Evolutionary conservation across 1,140 invertebrate species (phyloP).

Genomic region (Parapsyche elsis): DNA sequence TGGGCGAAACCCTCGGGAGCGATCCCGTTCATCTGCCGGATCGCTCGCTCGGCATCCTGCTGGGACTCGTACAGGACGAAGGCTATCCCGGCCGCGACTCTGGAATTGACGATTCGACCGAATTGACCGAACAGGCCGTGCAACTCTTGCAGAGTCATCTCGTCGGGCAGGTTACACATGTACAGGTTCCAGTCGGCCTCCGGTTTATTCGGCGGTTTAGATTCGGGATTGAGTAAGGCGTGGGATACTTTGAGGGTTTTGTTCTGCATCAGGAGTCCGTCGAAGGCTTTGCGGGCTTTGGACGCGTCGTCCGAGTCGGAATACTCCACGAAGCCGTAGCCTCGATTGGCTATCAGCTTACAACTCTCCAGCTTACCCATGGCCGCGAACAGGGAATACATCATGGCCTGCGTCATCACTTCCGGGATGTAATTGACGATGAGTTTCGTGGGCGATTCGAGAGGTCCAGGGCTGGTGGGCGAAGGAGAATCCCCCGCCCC

Average conservation of each 20-base stretch:
- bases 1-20: conserved; percentile 66
- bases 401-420: conserved; percentile 69
- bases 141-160: conserved; percentile 68
- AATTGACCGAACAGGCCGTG: conserved; percentile 67
- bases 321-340: conserved; percentile 69
- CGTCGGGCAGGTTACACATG: conserved; percentile 68
- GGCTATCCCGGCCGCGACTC: conserved; percentile 67
- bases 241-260: conserved; percentile 68
- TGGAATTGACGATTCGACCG: conserved; percentile 68
- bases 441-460: conserved; percentile 68
- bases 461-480: neutral
- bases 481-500: neutral
- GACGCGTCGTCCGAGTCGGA: conserved; percentile 65
- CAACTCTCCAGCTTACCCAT: conserved; percentile 70
- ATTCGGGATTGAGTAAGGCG: conserved; percentile 66
- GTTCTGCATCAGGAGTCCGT: conserved; percentile 68
- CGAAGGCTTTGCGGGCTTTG: conserved; percentile 67
- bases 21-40: conserved; percentile 65
- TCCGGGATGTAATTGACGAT: conserved; percentile 70
- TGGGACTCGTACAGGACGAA: conserved; percentile 67
- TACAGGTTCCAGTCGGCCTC: conserved; percentile 69
- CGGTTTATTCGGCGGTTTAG: conserved; percentile 66
- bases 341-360: conserved; percentile 69
- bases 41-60: conserved; percentile 66
- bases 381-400: conserved; percentile 68